Evolutionary conservation across 1,140 invertebrate species (phyloP).

Genomic region (Capitella teleta): DNA sequence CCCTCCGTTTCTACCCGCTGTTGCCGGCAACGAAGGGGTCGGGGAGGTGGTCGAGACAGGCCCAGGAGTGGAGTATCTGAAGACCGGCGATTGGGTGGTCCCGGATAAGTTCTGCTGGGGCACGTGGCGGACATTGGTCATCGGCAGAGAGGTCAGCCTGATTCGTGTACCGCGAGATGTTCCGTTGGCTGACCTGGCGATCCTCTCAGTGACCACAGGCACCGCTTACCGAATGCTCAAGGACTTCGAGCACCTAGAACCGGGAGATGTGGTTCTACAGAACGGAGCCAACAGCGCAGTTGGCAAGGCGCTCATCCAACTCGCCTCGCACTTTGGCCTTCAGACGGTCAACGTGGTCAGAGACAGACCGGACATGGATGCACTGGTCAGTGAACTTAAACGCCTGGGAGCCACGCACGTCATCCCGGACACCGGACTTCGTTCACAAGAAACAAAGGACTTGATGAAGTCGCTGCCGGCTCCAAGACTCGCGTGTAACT

Average conservation of each 20-base stretch:
- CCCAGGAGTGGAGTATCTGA: conserved; percentile 49
- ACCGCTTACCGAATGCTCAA: conserved; percentile 94
- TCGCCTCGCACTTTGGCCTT: conserved; percentile 54
- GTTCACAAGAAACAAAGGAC: conserved; percentile 27
- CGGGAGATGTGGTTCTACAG: conserved; percentile 81
- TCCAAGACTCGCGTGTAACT: conserved; percentile 83
- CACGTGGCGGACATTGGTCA: conserved; percentile 71
- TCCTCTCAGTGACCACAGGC: conserved; percentile 82
- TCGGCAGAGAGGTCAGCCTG: conserved; percentile 45
- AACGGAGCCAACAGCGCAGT: conserved; percentile 96
- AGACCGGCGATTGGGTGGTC: conserved; percentile 71
- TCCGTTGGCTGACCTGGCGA: conserved; percentile 66
- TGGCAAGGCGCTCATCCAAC: conserved; percentile 87
- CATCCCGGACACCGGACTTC: conserved; percentile 73
- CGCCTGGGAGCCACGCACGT: conserved; percentile 75
- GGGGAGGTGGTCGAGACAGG: conserved; percentile 62
- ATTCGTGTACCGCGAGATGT: conserved; percentile 44
- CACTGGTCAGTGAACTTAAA: conserved; percentile 49
- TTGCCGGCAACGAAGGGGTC: conserved; percentile 86
- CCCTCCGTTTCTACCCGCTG: conserved; percentile 65
- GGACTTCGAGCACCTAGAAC: conserved; percentile 69
- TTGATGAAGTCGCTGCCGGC: conserved; percentile 44
- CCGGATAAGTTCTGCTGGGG: conserved; percentile 60
- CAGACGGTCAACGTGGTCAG: conserved; percentile 73
- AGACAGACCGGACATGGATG: conserved; percentile 61